Evolutionary conservation across 92 coral and sea anemone genomes (phyloP), one percentile per base, ranked within the genome.

Genomic region (Bergia puertoricense): DNA sequence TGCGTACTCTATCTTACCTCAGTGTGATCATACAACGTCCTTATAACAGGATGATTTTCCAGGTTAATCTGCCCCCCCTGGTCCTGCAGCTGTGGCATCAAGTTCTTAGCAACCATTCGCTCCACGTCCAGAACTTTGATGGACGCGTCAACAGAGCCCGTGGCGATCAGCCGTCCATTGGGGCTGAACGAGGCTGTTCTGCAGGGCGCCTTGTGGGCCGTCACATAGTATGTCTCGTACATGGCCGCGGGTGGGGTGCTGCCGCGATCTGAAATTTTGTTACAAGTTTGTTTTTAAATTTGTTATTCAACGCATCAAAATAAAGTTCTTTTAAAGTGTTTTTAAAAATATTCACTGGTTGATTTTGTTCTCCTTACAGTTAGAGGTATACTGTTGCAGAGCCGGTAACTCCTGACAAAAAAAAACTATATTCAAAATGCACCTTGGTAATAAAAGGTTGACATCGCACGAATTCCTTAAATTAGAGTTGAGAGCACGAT

Each of bases 211-310:
- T 97, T 97, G 81, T 97, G 99, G 16, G 99, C 99, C 50, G 99
- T 97, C 74, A 97, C 99, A 57, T 97, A 97, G 83, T 97, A 97
- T 5, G 99, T 97, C 89, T 97, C 99, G 73, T 97, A 97, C 98
- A 97, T 97, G 67, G 95, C 96, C 15, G 98, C 98, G 44, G 98
- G 96, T 0, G 99, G 98, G 72, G 98, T 93, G 81, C 89, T 95
- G 13, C 97, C 93, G 83, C 96, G 96, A 46, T 95, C 99, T 96
- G 90, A 50, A 86, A 46, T 39, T 57, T 57, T 57, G 3, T 30
- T 30, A 30, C 30, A 30, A 30, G 30, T 30, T 30, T 30, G 30
- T 30, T 30, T 30, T 30, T 30, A 30, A 30, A 30, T 30, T 30
- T 30, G 30, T 30, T 30, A 30, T 30, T 30, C 30, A 30, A 30